Evolutionary conservation across 2,113 vertebrate species (phyloP).

Genomic region (Ptilorrhoa leucosticta): DNA sequence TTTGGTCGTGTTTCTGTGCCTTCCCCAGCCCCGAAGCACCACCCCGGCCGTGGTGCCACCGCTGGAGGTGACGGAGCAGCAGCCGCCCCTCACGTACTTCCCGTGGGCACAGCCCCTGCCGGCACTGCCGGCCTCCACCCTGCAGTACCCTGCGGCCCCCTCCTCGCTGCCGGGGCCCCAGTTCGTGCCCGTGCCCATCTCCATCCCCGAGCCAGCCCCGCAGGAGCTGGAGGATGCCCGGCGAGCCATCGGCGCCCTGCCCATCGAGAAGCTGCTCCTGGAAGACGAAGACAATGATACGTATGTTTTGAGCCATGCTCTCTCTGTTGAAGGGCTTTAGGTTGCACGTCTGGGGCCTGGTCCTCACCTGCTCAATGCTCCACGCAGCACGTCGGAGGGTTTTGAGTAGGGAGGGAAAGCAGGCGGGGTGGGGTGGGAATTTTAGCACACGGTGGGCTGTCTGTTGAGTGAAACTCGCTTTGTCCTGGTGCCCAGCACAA

Average conservation of each 20-base stretch:
- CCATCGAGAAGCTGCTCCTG: slow-evolving; percentile 89
- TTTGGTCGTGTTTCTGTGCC: not conserved
- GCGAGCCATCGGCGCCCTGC: slow-evolving; percentile 66
- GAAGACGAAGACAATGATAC: slow-evolving; percentile 77
- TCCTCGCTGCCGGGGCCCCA: slow-evolving; percentile 72
- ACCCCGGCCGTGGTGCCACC: slow-evolving; percentile 71
- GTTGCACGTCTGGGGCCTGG: not conserved
- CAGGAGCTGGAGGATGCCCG: slow-evolving; percentile 77
- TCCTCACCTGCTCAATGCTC: not conserved
- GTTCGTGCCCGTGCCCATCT: slow-evolving; percentile 82
- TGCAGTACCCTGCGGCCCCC: slow-evolving; percentile 80
- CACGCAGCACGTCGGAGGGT: not conserved
- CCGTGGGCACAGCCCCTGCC: slow-evolving; percentile 89
- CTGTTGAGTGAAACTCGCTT: not conserved
- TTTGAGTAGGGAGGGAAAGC: not conserved
- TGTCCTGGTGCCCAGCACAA: not conserved
- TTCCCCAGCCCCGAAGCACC: slow-evolving; percentile 75
- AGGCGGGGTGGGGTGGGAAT: not conserved
- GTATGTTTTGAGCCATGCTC: slow-evolving; percentile 76
- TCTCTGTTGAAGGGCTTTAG: slow-evolving; percentile 81
- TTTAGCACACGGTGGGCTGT: rapidly evolving
- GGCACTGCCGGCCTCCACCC: slow-evolving; percentile 73
- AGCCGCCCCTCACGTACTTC: slow-evolving; percentile 81
- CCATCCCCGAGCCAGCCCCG: slow-evolving; percentile 77
- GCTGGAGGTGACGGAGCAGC: slow-evolving; percentile 82